Evolutionary conservation across 1,140 invertebrate genomes (phyloP), one percentile per base, ranked within the genome.

Genomic region (Drosophila sproati): DNA sequence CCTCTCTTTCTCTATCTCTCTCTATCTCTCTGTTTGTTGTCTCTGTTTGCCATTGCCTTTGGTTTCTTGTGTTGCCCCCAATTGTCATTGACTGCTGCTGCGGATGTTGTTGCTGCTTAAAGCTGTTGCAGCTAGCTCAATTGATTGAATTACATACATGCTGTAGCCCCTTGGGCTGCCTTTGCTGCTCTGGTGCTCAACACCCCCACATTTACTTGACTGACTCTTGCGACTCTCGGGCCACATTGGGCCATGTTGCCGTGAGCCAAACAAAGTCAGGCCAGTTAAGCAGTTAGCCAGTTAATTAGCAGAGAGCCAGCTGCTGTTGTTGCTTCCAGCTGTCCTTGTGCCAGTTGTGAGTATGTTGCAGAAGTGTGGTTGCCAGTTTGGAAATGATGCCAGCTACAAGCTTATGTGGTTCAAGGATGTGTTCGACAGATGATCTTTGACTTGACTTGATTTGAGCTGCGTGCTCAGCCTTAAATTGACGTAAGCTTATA

Each of bases 131-230:
- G 72, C 43, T 5, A 74, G 61, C 78, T 79, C 83, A 87, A 87
- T 87, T 87, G 82, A 87, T 87, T 87, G 82, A 87, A 87, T 87
- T 87, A 87, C 83, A 88, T 82, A 87, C 76, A 73, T 82, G 76
- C 51, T 61, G 66, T 29, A 47, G 52, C 39, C 34, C 56, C 29
- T 20, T 10, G 4, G 10, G 32, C 32, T 43, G 55, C 12, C 32
- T 8, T 35, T n/a, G 32, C 10, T 29, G 12, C 57, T 61, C 62
- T 63, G 54, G 60, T 37, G n/a, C 70, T 48, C 50, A 70, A 74
- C 81, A 59, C 81, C 81, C 79, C 82, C 81, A 82, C 81, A 80
- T 47, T 70, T 66, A 69, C 35, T 55, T 59, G 50, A 56, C 63
- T 73, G 74, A 77, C 74, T 77, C 73, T 66, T 80, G 69, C 69